Evolutionary conservation across 2,797 vertebrate genomes (phyloP), one percentile per base, ranked within the genome.

Genomic region (Anabas testudineus): DNA sequence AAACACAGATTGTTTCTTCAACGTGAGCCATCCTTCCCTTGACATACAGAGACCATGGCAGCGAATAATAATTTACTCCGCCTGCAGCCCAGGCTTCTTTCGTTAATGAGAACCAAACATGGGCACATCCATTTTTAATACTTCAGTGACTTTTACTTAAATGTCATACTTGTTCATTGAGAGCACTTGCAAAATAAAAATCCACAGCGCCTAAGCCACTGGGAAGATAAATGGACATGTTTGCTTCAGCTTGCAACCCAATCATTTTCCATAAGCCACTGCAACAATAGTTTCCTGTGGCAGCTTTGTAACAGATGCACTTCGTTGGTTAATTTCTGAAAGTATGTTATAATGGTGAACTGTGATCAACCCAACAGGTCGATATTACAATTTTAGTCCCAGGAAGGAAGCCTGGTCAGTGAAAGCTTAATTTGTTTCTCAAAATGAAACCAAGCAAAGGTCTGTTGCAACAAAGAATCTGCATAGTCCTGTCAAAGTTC

Each of bases 131-230:
- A 81, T 89, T 86, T 84, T 86, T 76, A 76, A 82, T 82, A 73
- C 86, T 82, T 71, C 48, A 82, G 16, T 74, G 79, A 78, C 82
- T 88, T 89, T 82, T 76, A 60, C 66, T 72, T 82, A 83, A 90
- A 91, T 88, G 83, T 82, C 86, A 83, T 49, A 59, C 59, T 81
- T 71, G 65, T 66, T 63, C 15, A 19, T 46, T 21, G 46, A 74
- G 64, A 71, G 70, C 42, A 0, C n/a, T 7, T 26, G 69, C 4
- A 39, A 66, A 76, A 72, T 64, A 59, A 62, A 64, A 80, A 52
- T 32, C 56, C n/a, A 47, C 22, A 70, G 46, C 4, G 28, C 30
- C 53, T 0, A 30, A 52, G 70, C 18, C 15, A 30, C 52, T 12
- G 39, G 32, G 58, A 76, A 82, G 83, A 84, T 65, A n/a, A 76